Conservation (phyloP, 2,797 vertebrate genomes). For the Sebastes cheni region DNA sequence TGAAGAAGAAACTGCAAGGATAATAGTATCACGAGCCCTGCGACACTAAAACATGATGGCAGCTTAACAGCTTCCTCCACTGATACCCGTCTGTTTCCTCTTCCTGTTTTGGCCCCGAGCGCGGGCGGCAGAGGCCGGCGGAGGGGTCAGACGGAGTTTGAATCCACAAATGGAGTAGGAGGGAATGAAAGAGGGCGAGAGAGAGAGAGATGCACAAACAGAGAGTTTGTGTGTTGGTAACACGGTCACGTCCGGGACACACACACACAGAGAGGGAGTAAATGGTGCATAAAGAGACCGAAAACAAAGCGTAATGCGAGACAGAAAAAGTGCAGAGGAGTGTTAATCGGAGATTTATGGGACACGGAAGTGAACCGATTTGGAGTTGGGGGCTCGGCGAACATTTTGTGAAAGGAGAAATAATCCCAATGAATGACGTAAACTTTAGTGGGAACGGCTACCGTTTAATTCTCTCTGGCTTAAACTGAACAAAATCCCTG, state of each 20-base stretch:
- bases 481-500: background rate
- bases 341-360: slow-evolving; percentile 7
- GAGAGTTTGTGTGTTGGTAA: slow-evolving; percentile 73
- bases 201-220: slow-evolving; percentile 62
- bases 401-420: background rate
- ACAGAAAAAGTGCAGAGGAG: slow-evolving; percentile 18
- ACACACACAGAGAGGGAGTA: slow-evolving; percentile 28
- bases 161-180: slow-evolving; percentile 63
- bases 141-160: slow-evolving; percentile 73
- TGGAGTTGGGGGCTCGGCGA: background rate
- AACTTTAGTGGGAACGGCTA: background rate
- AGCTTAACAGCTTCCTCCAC: slow-evolving; percentile 51
- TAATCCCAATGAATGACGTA: background rate
- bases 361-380: background rate
- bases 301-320: slow-evolving; percentile 30
- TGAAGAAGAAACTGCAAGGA: background rate
- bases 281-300: slow-evolving; percentile 25
- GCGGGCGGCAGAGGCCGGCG: slow-evolving; percentile 40
- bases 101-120: slow-evolving; percentile 73
- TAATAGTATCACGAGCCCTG: background rate
- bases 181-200: slow-evolving; percentile 54
- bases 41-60: slow-evolving; percentile 8
- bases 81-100: slow-evolving; percentile 79
- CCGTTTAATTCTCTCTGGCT: background rate
- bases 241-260: slow-evolving; percentile 67